Evolutionary conservation across 2,888 invertebrate genomes (phyloP).

Genomic region (Lithosia quadra): DNA sequence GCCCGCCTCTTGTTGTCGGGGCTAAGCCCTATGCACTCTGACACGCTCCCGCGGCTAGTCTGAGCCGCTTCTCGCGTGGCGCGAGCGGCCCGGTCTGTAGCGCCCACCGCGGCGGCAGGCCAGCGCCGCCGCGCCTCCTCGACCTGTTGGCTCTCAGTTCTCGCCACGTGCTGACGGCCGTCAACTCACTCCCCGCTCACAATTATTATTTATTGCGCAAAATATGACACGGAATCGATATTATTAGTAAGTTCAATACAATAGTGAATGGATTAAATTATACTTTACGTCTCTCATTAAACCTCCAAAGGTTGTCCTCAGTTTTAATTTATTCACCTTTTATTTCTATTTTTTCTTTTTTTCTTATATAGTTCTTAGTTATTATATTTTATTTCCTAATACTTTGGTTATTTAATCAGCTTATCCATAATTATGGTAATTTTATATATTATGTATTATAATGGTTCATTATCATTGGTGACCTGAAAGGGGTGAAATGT

Average conservation of each 20-base stretch:
- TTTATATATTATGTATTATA: constrained; percentile 33
- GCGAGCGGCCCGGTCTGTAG: constrained; percentile 55
- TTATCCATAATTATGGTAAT: constrained; percentile 27
- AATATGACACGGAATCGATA: constrained; percentile 61
- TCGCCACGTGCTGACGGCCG: constrained; percentile 68
- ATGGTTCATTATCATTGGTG: constrained; percentile 35
- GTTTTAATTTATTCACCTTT: constrained; percentile 31
- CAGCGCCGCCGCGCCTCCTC: constrained; percentile 47
- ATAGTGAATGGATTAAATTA: constrained; percentile 57
- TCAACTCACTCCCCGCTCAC: constrained; percentile 67
- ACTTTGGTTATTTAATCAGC: constrained; percentile 25
- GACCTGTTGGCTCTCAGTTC: constrained; percentile 61
- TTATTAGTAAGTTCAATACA: constrained; percentile 77
- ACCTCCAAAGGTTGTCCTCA: constrained; percentile 46
- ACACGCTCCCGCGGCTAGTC: constrained; percentile 79
- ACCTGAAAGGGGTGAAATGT: constrained; percentile 53
- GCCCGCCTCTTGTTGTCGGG: constrained; percentile 75
- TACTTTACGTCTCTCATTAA: constrained; percentile 55
- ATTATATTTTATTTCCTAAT: constrained; percentile 24
- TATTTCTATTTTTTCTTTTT: constrained; percentile 26
- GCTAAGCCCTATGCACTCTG: constrained; percentile 76
- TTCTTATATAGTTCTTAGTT: constrained; percentile 11
- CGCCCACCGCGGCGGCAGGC: constrained; percentile 48
- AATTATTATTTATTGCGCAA: constrained; percentile 68
- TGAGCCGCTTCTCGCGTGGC: constrained; percentile 80